Base-by-base conservation (phyloP, 2,888 invertebrate genomes). In the Frankliniella fusca region DNA sequence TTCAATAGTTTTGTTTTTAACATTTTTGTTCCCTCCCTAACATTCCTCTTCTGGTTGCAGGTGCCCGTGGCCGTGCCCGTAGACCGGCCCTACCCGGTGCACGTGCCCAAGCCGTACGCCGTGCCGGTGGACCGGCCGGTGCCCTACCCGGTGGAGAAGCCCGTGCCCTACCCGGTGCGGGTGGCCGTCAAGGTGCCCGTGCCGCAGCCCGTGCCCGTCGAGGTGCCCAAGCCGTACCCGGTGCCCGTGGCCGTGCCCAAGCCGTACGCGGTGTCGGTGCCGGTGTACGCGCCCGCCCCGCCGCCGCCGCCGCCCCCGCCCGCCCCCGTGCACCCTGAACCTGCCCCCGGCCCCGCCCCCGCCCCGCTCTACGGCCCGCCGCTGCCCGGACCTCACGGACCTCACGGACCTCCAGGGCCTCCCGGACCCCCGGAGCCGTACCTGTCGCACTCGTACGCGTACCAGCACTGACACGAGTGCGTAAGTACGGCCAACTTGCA, bases 161-260 rank as follows among this genome's bases (percentile, higher is more conserved):
- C 70, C 27, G 70, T 76, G 27, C 70, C 70, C 0, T 76, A 76
- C 70, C 70, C 70, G 27, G 70, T 76, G 23, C 23, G 27, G 70
- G 70, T 76, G 70, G 70, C 70, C 70, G 70, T 76, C 23, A n/a
- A 12, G 70, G 70, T 76, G 70, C 70, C 70, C 27, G 70, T 76
- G 27, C 70, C 70, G 70, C 70, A 76, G 7, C 70, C 70, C 70
- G 70, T 76, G 70, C 70, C 70, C 70, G 70, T 76, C 11, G 70
- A 76, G 70, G 70, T 76, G 70, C 70, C 70, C 70, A 76, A 76
- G 70, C 70, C 70, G 70, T 76, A 76, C 27, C 70, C 70, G 70
- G 70, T 76, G 70, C 70, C 70, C 70, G 70, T 76, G 70, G 70
- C 70, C 23, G 70, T 76, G 27, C 70, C 70, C 70, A 76, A 76